phyloP scores from a whole-genome alignment of 1,140 invertebrate species.

The Cyrtorhinus lividipennis region DNA sequence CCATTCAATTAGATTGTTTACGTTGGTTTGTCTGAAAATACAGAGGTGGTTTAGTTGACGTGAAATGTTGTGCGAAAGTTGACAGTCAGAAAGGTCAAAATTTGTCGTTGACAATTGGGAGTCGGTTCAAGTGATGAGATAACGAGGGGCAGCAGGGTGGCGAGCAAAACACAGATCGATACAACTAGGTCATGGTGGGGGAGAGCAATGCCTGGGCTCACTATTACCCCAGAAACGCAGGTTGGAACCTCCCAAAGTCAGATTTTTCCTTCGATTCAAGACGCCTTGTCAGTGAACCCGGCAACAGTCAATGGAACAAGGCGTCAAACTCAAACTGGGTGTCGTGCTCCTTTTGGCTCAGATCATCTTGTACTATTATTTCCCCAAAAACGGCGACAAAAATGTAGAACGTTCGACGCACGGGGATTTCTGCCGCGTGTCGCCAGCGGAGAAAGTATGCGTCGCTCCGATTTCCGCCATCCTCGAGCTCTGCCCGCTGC shows the following conservation, averaged over 20 bases:
- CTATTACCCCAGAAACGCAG: neutral
- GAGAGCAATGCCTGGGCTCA: neutral
- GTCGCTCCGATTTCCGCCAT: neutral
- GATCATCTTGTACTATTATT: neutral
- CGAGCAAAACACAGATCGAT: neutral
- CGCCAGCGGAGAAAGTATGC: neutral
- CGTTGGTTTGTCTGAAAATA: too few relatives aligned
- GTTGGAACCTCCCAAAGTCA: neutral
- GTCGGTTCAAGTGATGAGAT: too few relatives aligned
- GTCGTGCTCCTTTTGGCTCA: neutral
- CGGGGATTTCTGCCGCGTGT: neutral
- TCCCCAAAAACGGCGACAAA: neutral
- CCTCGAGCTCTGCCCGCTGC: neutral
- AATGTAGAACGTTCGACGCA: neutral
- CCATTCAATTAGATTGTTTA: too few relatives aligned
- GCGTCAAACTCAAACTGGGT: neutral
- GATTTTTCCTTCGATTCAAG: too few relatives aligned
- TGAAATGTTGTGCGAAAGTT: too few relatives aligned
- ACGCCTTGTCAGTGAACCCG: neutral
- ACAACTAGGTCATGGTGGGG: neutral
- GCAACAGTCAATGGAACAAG: neutral
- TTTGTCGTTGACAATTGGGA: too few relatives aligned
- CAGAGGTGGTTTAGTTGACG: too few relatives aligned
- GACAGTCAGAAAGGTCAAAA: too few relatives aligned
- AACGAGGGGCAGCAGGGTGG: neutral